A percentile compares a stretch with the other conserved stretches of the same genome.
phyloP scores from a whole-genome alignment of 2,888 invertebrate genomes.

The Scelioninae gen. 1 region DNA sequence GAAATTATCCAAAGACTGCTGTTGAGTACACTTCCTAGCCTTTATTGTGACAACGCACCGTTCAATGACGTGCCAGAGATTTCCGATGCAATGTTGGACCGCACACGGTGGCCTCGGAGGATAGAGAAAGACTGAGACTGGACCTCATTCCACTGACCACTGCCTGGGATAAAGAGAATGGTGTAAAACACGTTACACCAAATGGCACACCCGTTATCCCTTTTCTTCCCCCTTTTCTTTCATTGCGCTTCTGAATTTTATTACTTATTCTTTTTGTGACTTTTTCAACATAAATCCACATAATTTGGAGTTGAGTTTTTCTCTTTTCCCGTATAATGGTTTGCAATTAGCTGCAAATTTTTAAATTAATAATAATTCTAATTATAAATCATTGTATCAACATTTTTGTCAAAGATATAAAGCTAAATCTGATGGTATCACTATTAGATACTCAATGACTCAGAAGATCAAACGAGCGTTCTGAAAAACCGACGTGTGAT shows the following conservation, averaged over 20 bases:
- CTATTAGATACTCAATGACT: slow-evolving; percentile 22
- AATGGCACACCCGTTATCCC: too few relatives aligned
- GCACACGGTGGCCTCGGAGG: slow-evolving; percentile 81
- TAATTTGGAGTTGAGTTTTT: too few relatives aligned
- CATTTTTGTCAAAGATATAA: slow-evolving; percentile 28
- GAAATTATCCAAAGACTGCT: slow-evolving; percentile 78
- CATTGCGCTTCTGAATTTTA: too few relatives aligned
- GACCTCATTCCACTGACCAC: too few relatives aligned
- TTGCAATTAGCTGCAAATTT: too few relatives aligned
- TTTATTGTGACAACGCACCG: slow-evolving; percentile 76
- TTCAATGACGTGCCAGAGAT: slow-evolving; percentile 74
- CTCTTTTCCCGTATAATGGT: too few relatives aligned
- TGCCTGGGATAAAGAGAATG: too few relatives aligned
- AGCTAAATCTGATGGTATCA: slow-evolving; percentile 23
- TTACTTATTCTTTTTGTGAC: too few relatives aligned
- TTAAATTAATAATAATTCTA: too few relatives aligned
- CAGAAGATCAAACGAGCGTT: slow-evolving; percentile 19
- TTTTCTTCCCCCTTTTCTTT: too few relatives aligned
- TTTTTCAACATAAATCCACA: too few relatives aligned
- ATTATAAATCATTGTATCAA: slow-evolving; percentile 20
- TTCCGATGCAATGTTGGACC: slow-evolving; percentile 78
- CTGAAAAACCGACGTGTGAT: slow-evolving; percentile 35
- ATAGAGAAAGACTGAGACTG: slow-evolving; percentile 72
- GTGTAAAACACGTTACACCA: too few relatives aligned
- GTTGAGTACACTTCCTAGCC: slow-evolving; percentile 81